Base-by-base conservation (phyloP, 2,888 invertebrate species). In the Masnerella sp. region DNA sequence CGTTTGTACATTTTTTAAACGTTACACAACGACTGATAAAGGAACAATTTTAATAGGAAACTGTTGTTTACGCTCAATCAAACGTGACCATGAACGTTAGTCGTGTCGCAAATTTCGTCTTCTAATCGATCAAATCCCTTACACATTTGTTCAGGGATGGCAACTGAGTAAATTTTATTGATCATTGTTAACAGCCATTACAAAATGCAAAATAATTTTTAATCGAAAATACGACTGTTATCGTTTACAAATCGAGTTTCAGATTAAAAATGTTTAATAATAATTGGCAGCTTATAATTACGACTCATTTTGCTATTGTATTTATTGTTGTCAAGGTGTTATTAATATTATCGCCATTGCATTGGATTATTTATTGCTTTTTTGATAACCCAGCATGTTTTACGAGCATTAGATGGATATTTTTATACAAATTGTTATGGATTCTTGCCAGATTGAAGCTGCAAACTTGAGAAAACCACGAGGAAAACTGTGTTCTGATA, bases 1-100 rank as follows among this genome's bases (percentile, higher is more conserved):
- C 49, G 34, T 59, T 68, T 68, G 40, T 68, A 68, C 43, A 59
- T 43, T 59, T 59, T 67, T 58, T 58, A 67, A 47, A 47, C 12
- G 17, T 58, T 34, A 47, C 47, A 59, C 28, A 68, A 68, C 56
- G 58, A 68, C 58, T 68, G 68, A 59, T n/a, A 22, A 42, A 34
- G 11, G 18, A 58, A 42, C 32, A 59, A 47, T 20, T 68, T 68
- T 59, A 51, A 59, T 51, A 68, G 56, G 5, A 17, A 47, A 52
- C 25, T 25, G 64, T 45, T 67, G 38, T 58, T 56, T 67, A 40
- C 18, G 40, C 56, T 67, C 42, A 67, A 67, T 67, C 47, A 47
- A 36, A 58, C 15, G 20, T 42, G 20, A 56, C 5, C 17, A 20
- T 22, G 17, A 45, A 42, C 8, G 9, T 43, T 54, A 65, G 30